Conservation (phyloP, 2,888 invertebrate genomes). For the Chalcosyrphus nemorum region DNA sequence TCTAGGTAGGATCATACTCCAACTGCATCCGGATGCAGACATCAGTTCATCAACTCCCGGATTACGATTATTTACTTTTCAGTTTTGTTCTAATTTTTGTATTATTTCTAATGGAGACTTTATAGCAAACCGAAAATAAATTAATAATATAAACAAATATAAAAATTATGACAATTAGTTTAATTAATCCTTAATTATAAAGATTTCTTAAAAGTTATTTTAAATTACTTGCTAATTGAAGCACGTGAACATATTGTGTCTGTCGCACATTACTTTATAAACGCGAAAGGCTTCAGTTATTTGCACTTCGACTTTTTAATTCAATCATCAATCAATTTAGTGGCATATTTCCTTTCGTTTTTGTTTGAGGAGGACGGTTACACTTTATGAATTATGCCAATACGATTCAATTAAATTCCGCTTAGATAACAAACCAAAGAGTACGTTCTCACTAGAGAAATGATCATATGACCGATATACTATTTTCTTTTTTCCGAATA, state of each 20-base stretch:
- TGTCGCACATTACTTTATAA: background rate
- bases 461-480: conserved; percentile 62
- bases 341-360: conserved; percentile 30
- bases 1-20: too few species aligned
- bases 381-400: conserved; percentile 28
- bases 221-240: background rate
- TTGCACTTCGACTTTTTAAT: conserved; percentile 37
- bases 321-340: conserved; percentile 46
- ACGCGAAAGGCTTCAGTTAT: background rate
- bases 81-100: background rate
- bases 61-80: too few species aligned
- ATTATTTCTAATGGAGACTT: background rate
- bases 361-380: conserved; percentile 28
- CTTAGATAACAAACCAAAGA: conserved; percentile 39
- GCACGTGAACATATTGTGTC: conserved; percentile 28
- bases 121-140: background rate
- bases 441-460: conserved; percentile 25
- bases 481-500: background rate
- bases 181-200: background rate
- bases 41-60: too few species aligned
- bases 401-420: conserved; percentile 22
- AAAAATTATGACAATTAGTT: background rate
- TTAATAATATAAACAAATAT: background rate
- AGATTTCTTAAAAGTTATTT: background rate
- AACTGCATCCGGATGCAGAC: too few species aligned